These are phyloP conservation scores for Seira sanloemensis DNA, from an alignment of 2,888 invertebrate genomes.

Conservation along the genomic window DNA sequence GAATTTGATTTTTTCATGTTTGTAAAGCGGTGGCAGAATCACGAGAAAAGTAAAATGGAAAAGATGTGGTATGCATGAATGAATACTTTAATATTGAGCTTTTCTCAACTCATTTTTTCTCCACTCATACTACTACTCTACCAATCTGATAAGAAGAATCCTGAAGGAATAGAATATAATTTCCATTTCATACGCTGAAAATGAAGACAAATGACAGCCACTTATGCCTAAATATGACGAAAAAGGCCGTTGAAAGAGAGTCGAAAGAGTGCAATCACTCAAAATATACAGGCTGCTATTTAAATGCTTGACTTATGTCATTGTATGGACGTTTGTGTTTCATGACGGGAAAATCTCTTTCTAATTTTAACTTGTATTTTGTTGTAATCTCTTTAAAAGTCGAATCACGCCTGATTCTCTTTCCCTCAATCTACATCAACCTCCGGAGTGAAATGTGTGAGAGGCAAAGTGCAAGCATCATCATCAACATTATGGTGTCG, in stretches of 20 bases:
- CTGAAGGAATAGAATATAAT: background rate
- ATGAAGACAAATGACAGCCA: constrained; percentile 39
- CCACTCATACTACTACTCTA: background rate
- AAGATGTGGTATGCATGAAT: constrained; percentile 35
- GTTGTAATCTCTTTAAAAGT: constrained; percentile 28
- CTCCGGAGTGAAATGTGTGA: background rate
- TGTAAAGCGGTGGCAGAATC: background rate
- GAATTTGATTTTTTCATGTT: background rate
- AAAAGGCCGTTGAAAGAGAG: no score
- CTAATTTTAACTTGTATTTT: constrained; percentile 9
- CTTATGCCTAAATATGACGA: background rate
- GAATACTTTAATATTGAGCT: constrained; percentile 30
- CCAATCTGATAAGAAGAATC: background rate
- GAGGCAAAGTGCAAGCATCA: background rate
- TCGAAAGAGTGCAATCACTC: background rate
- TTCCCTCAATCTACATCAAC: background rate
- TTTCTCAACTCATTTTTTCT: constrained; percentile 2
- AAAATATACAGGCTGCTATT: background rate
- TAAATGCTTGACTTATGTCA: constrained; percentile 9
- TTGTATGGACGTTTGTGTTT: background rate
- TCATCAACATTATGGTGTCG: background rate
- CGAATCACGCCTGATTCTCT: constrained; percentile 42
- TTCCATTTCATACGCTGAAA: constrained; percentile 4
- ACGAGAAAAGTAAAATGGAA: background rate
- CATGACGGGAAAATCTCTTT: constrained; percentile 23